Percentiles rank a stretch among this genome's conserved stretches.
Evolutionary conservation across 1,140 invertebrate species (phyloP).

Genomic region (Philotrypesis tridentata): DNA sequence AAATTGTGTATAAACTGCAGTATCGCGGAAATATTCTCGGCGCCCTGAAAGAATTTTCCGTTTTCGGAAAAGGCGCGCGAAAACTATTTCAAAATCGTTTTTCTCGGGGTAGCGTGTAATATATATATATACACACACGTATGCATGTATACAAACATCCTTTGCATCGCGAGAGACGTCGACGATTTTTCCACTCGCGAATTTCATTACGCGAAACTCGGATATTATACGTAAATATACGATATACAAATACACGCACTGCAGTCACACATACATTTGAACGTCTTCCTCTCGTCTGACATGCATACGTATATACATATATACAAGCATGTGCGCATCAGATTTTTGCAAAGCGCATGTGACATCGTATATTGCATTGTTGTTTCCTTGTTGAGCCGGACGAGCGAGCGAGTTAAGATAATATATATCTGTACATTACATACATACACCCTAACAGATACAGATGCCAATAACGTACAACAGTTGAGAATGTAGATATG

Average conservation of each 20-base stretch:
- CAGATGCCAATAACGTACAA: background rate
- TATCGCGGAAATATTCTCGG: no score
- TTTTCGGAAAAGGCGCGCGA: background rate
- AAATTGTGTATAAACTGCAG: no score
- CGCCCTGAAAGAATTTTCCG: no score
- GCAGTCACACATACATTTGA: background rate
- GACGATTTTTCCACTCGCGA: constrained; percentile 24
- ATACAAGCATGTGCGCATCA: background rate
- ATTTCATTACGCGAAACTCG: constrained; percentile 24
- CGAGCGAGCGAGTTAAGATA: background rate
- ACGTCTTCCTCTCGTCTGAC: constrained; percentile 43
- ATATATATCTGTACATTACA: background rate
- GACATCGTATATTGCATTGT: background rate
- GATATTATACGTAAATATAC: background rate
- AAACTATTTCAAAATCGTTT: constrained; percentile 39
- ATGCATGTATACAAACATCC: no score
- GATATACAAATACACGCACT: background rate
- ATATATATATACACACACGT: background rate
- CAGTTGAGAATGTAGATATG: background rate
- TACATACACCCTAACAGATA: background rate
- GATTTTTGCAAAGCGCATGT: background rate
- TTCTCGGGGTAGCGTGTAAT: constrained; percentile 1
- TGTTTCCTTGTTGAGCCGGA: background rate
- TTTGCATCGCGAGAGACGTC: constrained; percentile 3
- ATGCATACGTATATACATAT: no score